These are phyloP conservation scores for Spialia ferax DNA, from an alignment of 2,888 invertebrate genomes.

Conservation along the genomic window DNA sequence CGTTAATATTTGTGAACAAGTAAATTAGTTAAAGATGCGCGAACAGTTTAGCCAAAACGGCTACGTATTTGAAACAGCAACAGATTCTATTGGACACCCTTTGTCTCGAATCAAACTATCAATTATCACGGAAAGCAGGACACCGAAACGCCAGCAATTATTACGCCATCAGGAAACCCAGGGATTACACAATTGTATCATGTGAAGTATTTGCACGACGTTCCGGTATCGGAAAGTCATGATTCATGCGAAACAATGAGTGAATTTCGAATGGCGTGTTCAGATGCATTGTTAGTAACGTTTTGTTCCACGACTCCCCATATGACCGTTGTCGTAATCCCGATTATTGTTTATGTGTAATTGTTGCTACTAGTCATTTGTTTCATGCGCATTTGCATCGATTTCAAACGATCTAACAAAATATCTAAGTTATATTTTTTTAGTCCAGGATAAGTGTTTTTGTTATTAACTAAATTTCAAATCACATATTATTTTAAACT, in stretches of 20 bases:
- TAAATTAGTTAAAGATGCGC: neutral
- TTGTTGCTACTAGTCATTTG: neutral
- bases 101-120: conserved; percentile 19
- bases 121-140: neutral
- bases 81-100: conserved; percentile 12
- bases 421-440: neutral
- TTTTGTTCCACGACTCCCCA: neutral
- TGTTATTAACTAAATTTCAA: too few species aligned
- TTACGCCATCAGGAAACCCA: conserved; percentile 27
- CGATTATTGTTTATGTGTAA: neutral
- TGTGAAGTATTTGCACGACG: conserved; percentile 22
- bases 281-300: conserved; percentile 4
- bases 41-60: neutral
- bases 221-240: conserved; percentile 19
- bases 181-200: conserved; percentile 5
- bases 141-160: conserved; percentile 26
- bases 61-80: conserved; percentile 8
- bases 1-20: neutral
- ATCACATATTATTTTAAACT: neutral
- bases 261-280: conserved; percentile 18
- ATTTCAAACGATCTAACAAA: neutral
- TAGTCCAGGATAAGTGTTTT: too few species aligned
- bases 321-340: neutral
- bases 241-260: conserved; percentile 25
- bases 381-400: neutral